Evolutionary conservation across 2,113 vertebrate genomes (phyloP).

Genomic region (Seriola rivoliana): DNA sequence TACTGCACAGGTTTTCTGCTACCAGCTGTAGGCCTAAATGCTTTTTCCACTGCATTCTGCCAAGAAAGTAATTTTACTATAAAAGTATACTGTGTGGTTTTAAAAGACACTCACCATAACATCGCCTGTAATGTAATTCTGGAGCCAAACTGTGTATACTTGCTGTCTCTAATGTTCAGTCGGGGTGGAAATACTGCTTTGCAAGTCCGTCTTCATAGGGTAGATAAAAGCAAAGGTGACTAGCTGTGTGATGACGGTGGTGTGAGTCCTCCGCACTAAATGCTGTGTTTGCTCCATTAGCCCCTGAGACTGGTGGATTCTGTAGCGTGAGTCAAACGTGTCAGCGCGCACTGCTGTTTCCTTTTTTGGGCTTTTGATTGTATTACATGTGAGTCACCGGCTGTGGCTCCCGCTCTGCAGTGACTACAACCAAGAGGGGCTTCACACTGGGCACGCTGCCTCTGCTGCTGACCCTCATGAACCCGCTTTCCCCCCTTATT

Average conservation of each 20-base stretch:
- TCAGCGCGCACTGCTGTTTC: constrained; percentile 60
- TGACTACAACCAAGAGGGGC: constrained; percentile 54
- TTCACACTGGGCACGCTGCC: constrained; percentile 27
- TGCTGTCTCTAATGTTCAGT: constrained; percentile 45
- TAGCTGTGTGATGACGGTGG: constrained; percentile 33
- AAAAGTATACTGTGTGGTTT: constrained; percentile 43
- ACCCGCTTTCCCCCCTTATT: background rate
- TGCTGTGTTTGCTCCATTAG: constrained; percentile 44
- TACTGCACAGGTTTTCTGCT: constrained; percentile 34
- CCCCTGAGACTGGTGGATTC: constrained; percentile 41
- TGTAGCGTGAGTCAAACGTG: constrained; percentile 69
- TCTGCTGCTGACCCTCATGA: constrained; percentile 26
- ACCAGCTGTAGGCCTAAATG: constrained; percentile 53
- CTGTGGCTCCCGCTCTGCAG: constrained; percentile 52
- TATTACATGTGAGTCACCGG: constrained; percentile 73
- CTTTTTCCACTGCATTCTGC: constrained; percentile 71
- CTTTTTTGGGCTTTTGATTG: constrained; percentile 82
- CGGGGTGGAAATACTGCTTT: background rate
- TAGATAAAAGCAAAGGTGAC: constrained; percentile 49
- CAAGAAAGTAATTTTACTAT: constrained; percentile 67
- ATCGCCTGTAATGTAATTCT: constrained; percentile 41
- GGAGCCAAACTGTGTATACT: constrained; percentile 47
- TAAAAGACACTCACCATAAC: constrained; percentile 43
- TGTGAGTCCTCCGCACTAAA: constrained; percentile 52
- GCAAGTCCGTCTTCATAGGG: background rate